Base-by-base conservation (phyloP, 2,888 invertebrate genomes). In the Ophioninae sp. region DNA sequence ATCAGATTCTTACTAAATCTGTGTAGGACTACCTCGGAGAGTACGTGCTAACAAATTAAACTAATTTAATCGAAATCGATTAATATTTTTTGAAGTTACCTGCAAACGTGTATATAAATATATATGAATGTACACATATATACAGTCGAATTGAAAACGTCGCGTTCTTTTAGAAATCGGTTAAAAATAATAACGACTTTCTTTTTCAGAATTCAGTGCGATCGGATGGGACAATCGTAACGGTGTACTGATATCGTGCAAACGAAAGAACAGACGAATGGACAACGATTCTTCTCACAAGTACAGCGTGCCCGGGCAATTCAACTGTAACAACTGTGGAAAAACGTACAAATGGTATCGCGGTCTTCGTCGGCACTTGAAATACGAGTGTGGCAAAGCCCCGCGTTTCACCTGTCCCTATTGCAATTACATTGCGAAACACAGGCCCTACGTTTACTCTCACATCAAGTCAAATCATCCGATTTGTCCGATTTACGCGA, bases 381-480 rank as follows among this genome's bases (percentile, higher is more conserved):
- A 88, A 57, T 91, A 91, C 86, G 93, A 93, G 83, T 93, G 93
- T 82, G 91, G 91, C 56, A 90, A 91, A 81, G 87, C 87, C 23
- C 91, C 92, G 3, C 87, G 91, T 41, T 93, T 91, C 85, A 87
- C 86, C 50, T 93, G 92, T 69, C 89, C 89, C 0, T 90, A 91
- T 79, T 93, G 92, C 77, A 75, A 80, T 23, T 91, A 90, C 72
- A 87, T 86, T 21, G 82, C 88, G 17, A 91, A 90, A 67, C 90
- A 89, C 73, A 88, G 89, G 21, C 86, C 88, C 5, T 90, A 91
- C 81, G 86, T 91, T 85, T 89, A 88, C 73, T 85, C 87, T 1
- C 92, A 92, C 83, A 89, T 92, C 61, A 88, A 87, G 56, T 85
- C 86, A 50, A 87, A 79, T 64, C 91, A 91, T 80, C 75, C 76